phyloP scores from a whole-genome alignment of 2,113 vertebrate species.

The Phyllostomus discolor region DNA sequence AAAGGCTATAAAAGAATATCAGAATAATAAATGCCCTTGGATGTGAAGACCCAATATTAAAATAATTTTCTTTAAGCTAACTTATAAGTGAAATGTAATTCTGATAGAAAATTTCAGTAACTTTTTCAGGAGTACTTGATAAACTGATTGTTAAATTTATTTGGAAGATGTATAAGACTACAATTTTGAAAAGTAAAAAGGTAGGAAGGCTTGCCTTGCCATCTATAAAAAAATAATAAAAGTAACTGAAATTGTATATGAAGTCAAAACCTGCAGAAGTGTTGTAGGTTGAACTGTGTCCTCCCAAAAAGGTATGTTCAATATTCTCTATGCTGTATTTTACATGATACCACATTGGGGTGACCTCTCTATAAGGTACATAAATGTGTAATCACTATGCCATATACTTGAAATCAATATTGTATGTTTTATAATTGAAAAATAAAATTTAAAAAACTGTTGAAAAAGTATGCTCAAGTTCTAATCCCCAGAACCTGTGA shows the following conservation, averaged over 20 bases:
- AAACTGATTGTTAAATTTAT: background rate
- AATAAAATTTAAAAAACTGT: background rate
- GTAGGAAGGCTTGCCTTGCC: background rate
- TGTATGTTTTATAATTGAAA: background rate
- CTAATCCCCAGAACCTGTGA: background rate
- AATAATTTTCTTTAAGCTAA: conserved; percentile 18
- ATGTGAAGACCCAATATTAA: conserved; percentile 25
- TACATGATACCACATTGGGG: background rate
- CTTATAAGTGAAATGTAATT: background rate
- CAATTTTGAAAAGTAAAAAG: conserved; percentile 3
- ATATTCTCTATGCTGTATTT: background rate
- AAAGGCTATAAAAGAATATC: conserved; percentile 25
- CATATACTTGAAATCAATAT: background rate
- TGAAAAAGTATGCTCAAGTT: background rate
- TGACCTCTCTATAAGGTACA: background rate
- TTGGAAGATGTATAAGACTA: background rate
- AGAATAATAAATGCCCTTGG: background rate
- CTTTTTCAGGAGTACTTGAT: conserved; percentile 4
- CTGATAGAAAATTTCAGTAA: background rate
- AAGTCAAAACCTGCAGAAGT: background rate
- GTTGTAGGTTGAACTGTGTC: background rate
- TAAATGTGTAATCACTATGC: background rate
- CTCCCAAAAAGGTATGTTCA: background rate
- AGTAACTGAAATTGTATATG: conserved; percentile 6
- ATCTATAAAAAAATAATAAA: background rate